phyloP scores from a whole-genome alignment of 2,888 invertebrate species.

The Argyresthia goedartella region DNA sequence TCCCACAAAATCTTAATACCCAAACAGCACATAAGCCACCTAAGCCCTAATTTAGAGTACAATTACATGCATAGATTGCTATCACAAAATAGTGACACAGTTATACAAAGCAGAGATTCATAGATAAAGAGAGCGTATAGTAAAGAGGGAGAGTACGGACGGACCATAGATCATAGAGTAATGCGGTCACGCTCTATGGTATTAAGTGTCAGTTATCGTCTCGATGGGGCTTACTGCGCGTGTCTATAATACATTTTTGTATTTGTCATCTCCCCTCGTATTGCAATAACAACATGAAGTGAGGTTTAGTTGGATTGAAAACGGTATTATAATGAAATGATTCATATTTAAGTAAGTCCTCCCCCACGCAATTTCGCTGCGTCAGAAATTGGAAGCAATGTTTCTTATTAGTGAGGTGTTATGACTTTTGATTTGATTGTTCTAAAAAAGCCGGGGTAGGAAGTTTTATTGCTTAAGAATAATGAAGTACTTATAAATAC shows the following conservation, averaged over 20 bases:
- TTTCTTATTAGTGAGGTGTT: constrained; percentile 67
- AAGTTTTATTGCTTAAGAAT: neutral
- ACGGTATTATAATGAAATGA: constrained; percentile 71
- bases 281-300: constrained; percentile 63
- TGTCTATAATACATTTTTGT: constrained; percentile 56
- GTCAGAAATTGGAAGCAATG: constrained; percentile 55
- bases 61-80: no score
- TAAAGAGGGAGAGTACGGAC: constrained; percentile 11
- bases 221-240: constrained; percentile 58
- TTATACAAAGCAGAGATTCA: constrained; percentile 34
- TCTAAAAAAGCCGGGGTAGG: constrained; percentile 14
- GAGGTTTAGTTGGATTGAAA: constrained; percentile 69
- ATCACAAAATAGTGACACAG: neutral
- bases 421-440: constrained; percentile 52
- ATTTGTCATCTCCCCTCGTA: constrained; percentile 49
- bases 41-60: no score
- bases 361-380: constrained; percentile 42
- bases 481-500: neutral
- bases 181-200: constrained; percentile 69
- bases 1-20: no score
- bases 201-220: constrained; percentile 70
- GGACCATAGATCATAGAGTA: constrained; percentile 67
- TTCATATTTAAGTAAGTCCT: constrained; percentile 71
- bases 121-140: constrained; percentile 35
- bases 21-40: no score